phyloP scores from a whole-genome alignment of 1,140 invertebrate genomes.

The Hyposmocoma kahamanoa region DNA sequence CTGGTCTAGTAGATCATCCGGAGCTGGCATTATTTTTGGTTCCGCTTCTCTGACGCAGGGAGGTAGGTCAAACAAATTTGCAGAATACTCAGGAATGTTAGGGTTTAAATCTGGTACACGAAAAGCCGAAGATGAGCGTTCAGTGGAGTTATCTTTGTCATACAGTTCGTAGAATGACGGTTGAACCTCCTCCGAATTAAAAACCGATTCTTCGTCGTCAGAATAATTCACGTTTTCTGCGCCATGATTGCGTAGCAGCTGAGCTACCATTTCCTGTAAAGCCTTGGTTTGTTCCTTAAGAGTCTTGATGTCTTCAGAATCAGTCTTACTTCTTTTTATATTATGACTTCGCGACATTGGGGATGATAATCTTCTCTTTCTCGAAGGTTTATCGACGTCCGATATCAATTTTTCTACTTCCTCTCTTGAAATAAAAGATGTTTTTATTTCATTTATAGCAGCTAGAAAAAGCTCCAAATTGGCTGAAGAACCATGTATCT shows the following conservation, averaged over 20 bases:
- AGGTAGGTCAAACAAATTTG: not conserved
- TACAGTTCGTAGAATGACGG: not conserved
- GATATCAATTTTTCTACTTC: not conserved
- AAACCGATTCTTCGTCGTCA: not conserved
- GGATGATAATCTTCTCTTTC: not conserved
- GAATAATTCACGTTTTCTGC: not conserved
- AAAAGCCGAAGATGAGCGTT: not conserved
- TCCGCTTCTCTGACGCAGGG: slow-evolving; percentile 3
- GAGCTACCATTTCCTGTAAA: not conserved
- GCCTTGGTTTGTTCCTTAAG: not conserved
- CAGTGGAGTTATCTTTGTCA: not conserved
- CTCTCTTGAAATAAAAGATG: not conserved
- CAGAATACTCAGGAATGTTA: not conserved
- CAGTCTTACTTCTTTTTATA: not conserved
- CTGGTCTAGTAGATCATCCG: not conserved
- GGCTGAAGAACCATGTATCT: not conserved
- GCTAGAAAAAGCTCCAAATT: not conserved
- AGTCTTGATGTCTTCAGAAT: not conserved
- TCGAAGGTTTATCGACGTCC: not conserved
- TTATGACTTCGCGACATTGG: not conserved
- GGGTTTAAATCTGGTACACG: not conserved
- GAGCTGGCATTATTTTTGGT: not conserved
- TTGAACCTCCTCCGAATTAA: not conserved
- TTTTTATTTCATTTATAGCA: not conserved
- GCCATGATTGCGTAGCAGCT: not conserved